Evolutionary conservation across 2,888 invertebrate species (phyloP).

Genomic region (Caenorhabditis doughertyi): DNA sequence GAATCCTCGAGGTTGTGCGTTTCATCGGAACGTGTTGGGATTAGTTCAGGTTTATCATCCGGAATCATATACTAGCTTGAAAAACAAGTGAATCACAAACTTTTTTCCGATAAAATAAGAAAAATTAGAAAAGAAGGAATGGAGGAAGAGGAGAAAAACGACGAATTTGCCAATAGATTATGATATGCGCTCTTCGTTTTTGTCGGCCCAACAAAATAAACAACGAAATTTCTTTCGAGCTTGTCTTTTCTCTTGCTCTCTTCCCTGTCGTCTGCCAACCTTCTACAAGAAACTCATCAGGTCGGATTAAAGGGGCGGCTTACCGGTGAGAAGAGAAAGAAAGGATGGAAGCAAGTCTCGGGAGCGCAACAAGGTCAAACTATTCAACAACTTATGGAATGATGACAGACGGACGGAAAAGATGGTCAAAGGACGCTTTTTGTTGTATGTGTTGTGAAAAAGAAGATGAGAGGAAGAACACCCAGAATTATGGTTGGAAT

Average conservation of each 20-base stretch:
- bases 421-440: conserved; percentile 42
- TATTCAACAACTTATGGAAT: conserved; percentile 41
- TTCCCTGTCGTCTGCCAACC: conserved; percentile 38
- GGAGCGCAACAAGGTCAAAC: conserved; percentile 55
- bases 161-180: conserved; percentile 58
- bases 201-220: conserved; percentile 46
- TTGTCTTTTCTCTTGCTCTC: conserved; percentile 41
- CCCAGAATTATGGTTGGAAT: conserved; percentile 54
- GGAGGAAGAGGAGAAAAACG: conserved; percentile 15
- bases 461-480: conserved; percentile 31
- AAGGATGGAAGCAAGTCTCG: conserved; percentile 33
- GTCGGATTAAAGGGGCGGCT: conserved; percentile 50
- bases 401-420: conserved; percentile 12
- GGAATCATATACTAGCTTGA: not conserved
- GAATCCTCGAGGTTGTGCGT: conserved; percentile 29
- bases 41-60: conserved; percentile 5
- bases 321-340: conserved; percentile 32
- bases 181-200: conserved; percentile 54
- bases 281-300: conserved; percentile 57
- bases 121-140: conserved; percentile 9
- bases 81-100: not conserved
- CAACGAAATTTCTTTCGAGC: conserved; percentile 33
- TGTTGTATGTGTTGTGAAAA: conserved; percentile 7
- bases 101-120: conserved; percentile 24
- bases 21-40: conserved; percentile 27